Conservation (phyloP, 2,797 vertebrate genomes). For the Danio tinwini region DNA sequence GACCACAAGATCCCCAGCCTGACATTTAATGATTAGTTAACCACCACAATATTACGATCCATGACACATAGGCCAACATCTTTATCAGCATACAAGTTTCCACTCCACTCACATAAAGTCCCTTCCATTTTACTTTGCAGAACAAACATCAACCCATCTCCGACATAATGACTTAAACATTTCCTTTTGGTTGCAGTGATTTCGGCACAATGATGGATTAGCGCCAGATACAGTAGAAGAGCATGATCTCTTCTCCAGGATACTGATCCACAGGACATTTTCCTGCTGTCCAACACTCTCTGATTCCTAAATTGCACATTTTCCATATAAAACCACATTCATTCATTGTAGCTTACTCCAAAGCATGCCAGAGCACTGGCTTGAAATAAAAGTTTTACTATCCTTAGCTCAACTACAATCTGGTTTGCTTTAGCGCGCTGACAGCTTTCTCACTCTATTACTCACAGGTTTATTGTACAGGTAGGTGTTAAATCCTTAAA, state of each 20-base stretch:
- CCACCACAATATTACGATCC: neutral
- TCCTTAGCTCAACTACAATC: neutral
- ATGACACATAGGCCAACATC: neutral
- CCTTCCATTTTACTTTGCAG: slow-evolving; percentile 2
- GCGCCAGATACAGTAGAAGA: slow-evolving; percentile 40
- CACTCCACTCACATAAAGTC: neutral
- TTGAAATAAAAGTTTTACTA: slow-evolving; percentile 11
- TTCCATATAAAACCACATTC: slow-evolving; percentile 57
- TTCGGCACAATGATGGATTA: slow-evolving; percentile 39
- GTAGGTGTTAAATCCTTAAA: slow-evolving; percentile 41
- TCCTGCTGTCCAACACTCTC: slow-evolving; percentile 43
- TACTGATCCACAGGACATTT: slow-evolving; percentile 31
- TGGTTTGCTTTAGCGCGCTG: slow-evolving; percentile 35
- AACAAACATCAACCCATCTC: slow-evolving; percentile 19
- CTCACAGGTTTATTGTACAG: slow-evolving; percentile 9
- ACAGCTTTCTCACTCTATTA: slow-evolving; percentile 42
- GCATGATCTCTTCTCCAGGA: slow-evolving; percentile 65
- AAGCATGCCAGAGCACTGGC: slow-evolving; percentile 24
- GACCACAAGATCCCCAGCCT: slow-evolving; percentile 46
- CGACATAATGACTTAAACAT: slow-evolving; percentile 33
- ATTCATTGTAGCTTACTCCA: slow-evolving; percentile 41
- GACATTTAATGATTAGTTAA: slow-evolving; percentile 24
- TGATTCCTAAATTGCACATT: slow-evolving; percentile 46
- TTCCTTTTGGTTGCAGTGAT: slow-evolving; percentile 13
- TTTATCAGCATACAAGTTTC: slow-evolving; percentile 21